Conservation (phyloP, 2,797 vertebrate genomes). For the Poeciliopsis gracilis region DNA sequence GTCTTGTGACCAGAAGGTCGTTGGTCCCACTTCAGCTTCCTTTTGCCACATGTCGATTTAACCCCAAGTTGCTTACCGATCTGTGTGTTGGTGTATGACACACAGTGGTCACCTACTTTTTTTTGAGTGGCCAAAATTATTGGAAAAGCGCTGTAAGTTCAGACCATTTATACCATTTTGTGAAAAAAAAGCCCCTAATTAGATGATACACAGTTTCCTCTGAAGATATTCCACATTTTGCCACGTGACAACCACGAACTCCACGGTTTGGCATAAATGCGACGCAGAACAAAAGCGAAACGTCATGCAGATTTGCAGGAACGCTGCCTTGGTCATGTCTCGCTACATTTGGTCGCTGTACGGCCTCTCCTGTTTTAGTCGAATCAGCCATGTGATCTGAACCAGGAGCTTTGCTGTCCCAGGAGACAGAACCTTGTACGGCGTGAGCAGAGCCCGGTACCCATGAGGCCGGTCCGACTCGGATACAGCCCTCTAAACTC, state of each 20-base stretch:
- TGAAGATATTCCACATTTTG: neutral
- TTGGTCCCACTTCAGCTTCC: no score
- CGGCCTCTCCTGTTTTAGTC: constrained; percentile 17
- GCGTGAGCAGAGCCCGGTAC: constrained; percentile 48
- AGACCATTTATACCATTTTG: no score
- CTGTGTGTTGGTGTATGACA: no score
- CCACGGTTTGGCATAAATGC: neutral
- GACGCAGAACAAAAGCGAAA: neutral
- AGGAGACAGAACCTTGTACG: constrained; percentile 42
- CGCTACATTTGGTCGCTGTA: neutral
- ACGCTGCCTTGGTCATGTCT: neutral
- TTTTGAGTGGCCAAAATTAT: no score
- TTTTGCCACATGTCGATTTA: no score
- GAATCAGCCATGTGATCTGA: constrained; percentile 50
- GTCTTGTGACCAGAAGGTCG: no score
- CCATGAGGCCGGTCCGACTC: constrained; percentile 48
- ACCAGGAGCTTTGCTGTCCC: constrained; percentile 55
- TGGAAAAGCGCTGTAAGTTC: no score
- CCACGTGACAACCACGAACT: neutral
- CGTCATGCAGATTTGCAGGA: neutral
- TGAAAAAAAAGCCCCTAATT: no score
- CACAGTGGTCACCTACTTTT: no score
- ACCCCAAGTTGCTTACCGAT: no score
- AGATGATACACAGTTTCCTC: neutral
- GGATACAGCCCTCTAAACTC: constrained; percentile 64